A percentile compares a stretch with the other conserved stretches of the same genome.
These are phyloP conservation scores for Drosophila kikkawai DNA, from an alignment of 1,140 invertebrate genomes.

Conservation along the genomic window DNA sequence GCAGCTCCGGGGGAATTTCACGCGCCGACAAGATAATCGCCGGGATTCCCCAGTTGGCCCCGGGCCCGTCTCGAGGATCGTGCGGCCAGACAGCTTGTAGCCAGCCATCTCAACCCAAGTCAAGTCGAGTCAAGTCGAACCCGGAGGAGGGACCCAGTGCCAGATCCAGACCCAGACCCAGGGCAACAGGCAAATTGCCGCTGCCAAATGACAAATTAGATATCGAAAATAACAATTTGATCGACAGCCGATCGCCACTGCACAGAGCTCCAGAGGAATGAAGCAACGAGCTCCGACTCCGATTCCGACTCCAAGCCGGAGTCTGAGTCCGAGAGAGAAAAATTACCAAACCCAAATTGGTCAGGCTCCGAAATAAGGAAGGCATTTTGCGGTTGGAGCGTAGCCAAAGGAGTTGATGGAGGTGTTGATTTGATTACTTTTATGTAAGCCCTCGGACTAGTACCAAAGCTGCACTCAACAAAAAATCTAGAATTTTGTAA, in stretches of 20 bases:
- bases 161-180: constrained; percentile 13
- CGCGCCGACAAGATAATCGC: constrained; percentile 82
- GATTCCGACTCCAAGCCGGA: not conserved
- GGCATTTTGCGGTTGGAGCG: constrained; percentile 71
- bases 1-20: constrained; percentile 68
- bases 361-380: constrained; percentile 69
- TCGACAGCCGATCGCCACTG: constrained; percentile 81
- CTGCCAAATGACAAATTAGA: constrained; percentile 84
- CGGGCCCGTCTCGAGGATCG: constrained; percentile 61
- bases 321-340: constrained; percentile 31
- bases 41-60: constrained; percentile 82
- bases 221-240: constrained; percentile 83
- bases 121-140: constrained; percentile 18
- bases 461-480: not conserved
- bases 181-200: constrained; percentile 50
- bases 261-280: constrained; percentile 16
- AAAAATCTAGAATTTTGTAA: not conserved
- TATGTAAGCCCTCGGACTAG: constrained; percentile 67
- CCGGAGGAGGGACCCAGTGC: constrained; percentile 14
- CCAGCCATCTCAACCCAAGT: constrained; percentile 38
- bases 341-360: constrained; percentile 70
- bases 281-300: not conserved
- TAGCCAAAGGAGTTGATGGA: constrained; percentile 78
- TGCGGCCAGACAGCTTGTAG: constrained; percentile 78
- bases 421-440: constrained; percentile 85